Percentiles rank a stretch among this genome's conserved stretches.
phyloP scores from a whole-genome alignment of 2,888 invertebrate species.

The Spisula solida region DNA sequence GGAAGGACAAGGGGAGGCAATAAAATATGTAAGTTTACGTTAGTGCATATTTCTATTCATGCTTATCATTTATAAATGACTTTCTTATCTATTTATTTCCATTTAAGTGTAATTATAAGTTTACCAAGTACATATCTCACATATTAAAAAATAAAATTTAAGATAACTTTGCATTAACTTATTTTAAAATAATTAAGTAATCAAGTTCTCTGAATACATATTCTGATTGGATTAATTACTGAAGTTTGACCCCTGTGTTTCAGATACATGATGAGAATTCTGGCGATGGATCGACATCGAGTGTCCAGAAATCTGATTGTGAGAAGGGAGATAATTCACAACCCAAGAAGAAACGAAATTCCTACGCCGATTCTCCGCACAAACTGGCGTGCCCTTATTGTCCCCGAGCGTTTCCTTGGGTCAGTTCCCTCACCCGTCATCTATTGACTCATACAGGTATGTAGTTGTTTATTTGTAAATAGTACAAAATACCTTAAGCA shows the following conservation, averaged over 20 bases:
- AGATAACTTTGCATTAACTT: too few relatives aligned
- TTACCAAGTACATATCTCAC: too few relatives aligned
- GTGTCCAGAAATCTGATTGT: constrained; percentile 34
- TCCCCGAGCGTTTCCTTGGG: constrained; percentile 98
- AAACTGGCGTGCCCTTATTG: constrained; percentile 97
- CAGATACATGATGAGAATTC: constrained; percentile 69
- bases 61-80: background rate
- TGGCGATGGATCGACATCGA: constrained; percentile 58
- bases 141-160: too few relatives aligned
- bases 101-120: too few relatives aligned
- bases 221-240: background rate
- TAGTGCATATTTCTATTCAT: too few relatives aligned
- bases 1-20: constrained; percentile 42
- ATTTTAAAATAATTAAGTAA: too few relatives aligned
- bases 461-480: background rate
- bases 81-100: background rate
- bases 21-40: background rate
- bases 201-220: background rate
- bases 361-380: constrained; percentile 97
- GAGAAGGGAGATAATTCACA: constrained; percentile 59
- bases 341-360: constrained; percentile 94
- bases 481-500: too few relatives aligned
- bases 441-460: constrained; percentile 96
- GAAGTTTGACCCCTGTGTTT: background rate
- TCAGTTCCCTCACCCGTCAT: constrained; percentile 97